phyloP scores from a whole-genome alignment of 2,888 invertebrate genomes.

The Mylabris sibirica region DNA sequence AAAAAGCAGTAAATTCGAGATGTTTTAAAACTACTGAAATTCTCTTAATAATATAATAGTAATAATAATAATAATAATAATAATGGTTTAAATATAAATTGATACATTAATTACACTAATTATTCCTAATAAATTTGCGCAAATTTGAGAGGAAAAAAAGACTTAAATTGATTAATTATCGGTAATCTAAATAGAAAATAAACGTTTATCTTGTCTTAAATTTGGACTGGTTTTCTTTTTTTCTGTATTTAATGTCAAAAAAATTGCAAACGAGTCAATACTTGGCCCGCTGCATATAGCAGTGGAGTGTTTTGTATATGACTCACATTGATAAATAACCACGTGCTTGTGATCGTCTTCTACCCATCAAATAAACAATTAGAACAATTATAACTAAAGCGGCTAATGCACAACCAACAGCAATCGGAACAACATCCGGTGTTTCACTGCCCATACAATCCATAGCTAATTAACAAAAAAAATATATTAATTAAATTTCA shows the following conservation, averaged over 20 bases:
- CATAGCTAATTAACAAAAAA: conserved; percentile 64
- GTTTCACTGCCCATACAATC: conserved; percentile 78
- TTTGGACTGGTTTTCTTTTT: not conserved
- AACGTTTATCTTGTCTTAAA: not conserved
- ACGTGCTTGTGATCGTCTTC: conserved; percentile 81
- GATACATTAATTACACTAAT: conserved; percentile 19
- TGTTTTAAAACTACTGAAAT: not conserved
- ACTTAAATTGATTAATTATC: not conserved
- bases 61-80: not conserved
- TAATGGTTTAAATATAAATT: not conserved
- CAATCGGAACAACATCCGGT: conserved; percentile 94
- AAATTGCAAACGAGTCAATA: conserved; percentile 11
- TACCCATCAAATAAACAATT: conserved; percentile 90
- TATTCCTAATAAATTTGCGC: conserved; percentile 15
- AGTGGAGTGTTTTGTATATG: conserved; percentile 44
- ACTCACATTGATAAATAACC: conserved; percentile 89
- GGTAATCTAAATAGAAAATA: not conserved
- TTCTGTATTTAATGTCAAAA: not conserved
- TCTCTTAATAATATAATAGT: not conserved
- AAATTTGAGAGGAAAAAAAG: conserved; percentile 17
- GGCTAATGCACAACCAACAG: conserved; percentile 92
- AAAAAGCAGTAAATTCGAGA: conserved; percentile 9
- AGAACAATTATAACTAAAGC: conserved; percentile 90
- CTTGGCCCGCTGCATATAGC: conserved; percentile 38
- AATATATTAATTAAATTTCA: conserved; percentile 20